Percentiles rank a stretch among this genome's conserved stretches.
These are phyloP conservation scores for Melinaea marsaeus DNA, from an alignment of 2,888 invertebrate species.

Conservation along the genomic window DNA sequence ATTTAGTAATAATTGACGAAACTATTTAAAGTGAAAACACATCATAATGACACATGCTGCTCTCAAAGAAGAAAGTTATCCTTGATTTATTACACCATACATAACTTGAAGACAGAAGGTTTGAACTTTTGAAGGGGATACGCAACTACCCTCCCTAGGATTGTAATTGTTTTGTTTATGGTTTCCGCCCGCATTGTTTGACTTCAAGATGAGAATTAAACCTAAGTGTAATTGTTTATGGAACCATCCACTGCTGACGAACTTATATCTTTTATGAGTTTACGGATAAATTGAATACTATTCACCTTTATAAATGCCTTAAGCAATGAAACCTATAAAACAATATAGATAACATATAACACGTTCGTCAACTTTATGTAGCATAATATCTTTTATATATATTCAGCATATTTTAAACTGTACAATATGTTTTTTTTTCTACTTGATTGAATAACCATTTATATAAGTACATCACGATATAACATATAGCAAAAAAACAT, in stretches of 20 bases:
- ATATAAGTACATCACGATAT: neutral
- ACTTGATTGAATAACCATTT: neutral
- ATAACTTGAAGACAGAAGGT: conserved; percentile 29
- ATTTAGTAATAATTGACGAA: conserved; percentile 3
- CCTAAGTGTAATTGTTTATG: conserved; percentile 56
- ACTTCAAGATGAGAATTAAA: conserved; percentile 50
- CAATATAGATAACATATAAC: no score
- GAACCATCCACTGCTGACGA: conserved; percentile 42
- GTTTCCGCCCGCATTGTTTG: conserved; percentile 50
- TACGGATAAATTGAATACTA: conserved; percentile 28
- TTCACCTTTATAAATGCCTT: conserved; percentile 7
- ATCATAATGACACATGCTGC: conserved; percentile 6
- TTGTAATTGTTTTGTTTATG: conserved; percentile 64
- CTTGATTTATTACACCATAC: conserved; percentile 28
- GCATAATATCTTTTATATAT: no score
- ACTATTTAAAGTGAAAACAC: conserved; percentile 16
- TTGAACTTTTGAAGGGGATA: conserved; percentile 50
- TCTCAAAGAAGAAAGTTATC: conserved; percentile 12
- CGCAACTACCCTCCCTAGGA: conserved; percentile 51
- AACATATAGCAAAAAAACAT: neutral
- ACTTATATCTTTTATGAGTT: conserved; percentile 37
- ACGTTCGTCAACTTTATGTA: no score
- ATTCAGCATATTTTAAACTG: no score
- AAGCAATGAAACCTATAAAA: no score
- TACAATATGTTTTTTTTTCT: no score